phyloP scores from a whole-genome alignment of 2,113 vertebrate genomes.

The Ceyx cyanopectus region DNA sequence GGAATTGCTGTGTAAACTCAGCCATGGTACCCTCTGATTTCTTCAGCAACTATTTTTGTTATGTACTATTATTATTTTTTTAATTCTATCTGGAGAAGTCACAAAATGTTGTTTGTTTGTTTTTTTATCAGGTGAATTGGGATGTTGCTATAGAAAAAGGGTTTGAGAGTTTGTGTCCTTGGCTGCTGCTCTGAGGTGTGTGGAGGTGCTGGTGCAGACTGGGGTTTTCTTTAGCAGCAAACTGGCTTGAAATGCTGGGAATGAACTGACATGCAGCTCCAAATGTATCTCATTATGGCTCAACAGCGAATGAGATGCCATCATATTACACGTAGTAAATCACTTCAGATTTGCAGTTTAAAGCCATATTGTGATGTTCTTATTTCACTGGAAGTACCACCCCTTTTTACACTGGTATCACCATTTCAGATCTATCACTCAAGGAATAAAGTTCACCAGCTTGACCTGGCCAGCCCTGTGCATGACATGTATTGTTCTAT shows the following conservation, averaged over 20 bases:
- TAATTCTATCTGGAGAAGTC: neutral
- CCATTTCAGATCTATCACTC: neutral
- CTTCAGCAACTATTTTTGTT: neutral
- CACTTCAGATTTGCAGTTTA: neutral
- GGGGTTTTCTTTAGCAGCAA: neutral
- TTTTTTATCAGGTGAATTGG: neutral
- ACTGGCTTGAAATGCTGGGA: neutral
- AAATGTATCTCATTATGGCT: neutral
- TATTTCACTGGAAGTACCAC: neutral
- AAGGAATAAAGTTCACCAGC: neutral
- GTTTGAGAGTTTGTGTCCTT: neutral
- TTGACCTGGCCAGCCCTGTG: neutral
- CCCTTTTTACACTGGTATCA: neutral
- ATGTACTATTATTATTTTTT: neutral
- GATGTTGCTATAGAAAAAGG: neutral
- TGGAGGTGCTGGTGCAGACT: neutral
- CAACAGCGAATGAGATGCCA: neutral
- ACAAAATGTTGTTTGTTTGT: rapidly evolving
- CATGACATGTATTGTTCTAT: rapidly evolving
- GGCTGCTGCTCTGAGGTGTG: rapidly evolving
- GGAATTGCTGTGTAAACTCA: neutral
- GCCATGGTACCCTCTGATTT: neutral
- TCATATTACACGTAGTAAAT: rapidly evolving
- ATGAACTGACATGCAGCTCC: rapidly evolving
- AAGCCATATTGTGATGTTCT: neutral